These are phyloP conservation scores for Deroplatys truncata DNA, from an alignment of 2,888 invertebrate genomes.

Conservation along the genomic window DNA sequence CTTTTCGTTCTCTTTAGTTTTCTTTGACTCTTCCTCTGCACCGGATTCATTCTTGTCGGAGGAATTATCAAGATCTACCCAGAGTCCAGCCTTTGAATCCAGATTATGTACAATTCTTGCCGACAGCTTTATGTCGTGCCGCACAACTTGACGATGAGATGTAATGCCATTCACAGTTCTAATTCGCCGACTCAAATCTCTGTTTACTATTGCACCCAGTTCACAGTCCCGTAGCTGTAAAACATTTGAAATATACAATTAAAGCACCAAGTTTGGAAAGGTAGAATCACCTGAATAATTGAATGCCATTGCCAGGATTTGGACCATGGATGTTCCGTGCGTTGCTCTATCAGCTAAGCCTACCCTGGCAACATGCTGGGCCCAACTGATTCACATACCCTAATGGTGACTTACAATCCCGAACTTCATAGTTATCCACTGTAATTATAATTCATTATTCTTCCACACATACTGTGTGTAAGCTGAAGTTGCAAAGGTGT, in stretches of 20 bases:
- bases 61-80: constrained; percentile 51
- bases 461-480: no score
- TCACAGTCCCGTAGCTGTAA: constrained; percentile 82
- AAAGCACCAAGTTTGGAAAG: constrained; percentile 31
- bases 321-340: no score
- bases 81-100: constrained; percentile 78
- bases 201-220: constrained; percentile 91
- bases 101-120: constrained; percentile 88
- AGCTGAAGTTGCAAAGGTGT: no score
- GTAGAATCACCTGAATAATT: no score
- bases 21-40: constrained; percentile 14
- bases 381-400: no score
- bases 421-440: no score
- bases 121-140: constrained; percentile 88
- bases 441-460: no score
- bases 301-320: no score
- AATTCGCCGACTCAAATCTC: constrained; percentile 91
- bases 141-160: constrained; percentile 80
- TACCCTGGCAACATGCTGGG: no score
- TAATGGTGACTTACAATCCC: no score
- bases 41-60: not conserved
- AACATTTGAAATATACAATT: not conserved
- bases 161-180: constrained; percentile 88
- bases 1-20: constrained; percentile 1
- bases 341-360: no score